A percentile compares a stretch with the other conserved stretches of the same genome.
These are phyloP conservation scores for Petrolisthes manimaculis DNA, from an alignment of 2,888 invertebrate genomes.

Conservation along the genomic window DNA sequence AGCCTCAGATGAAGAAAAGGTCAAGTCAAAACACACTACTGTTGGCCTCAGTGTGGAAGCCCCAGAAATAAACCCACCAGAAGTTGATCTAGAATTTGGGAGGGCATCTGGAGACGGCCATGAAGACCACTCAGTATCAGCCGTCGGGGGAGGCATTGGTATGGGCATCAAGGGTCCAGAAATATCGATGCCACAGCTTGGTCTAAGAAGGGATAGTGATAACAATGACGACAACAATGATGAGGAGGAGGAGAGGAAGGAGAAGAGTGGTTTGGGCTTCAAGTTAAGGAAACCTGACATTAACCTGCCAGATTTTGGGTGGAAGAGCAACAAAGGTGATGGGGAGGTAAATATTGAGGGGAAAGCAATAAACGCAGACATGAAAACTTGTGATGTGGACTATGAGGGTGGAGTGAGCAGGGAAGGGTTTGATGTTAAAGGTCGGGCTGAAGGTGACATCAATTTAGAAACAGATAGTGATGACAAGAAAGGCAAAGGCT, in stretches of 20 bases:
- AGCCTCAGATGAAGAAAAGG: constrained; percentile 48
- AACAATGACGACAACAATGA: not conserved
- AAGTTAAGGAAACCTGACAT: constrained; percentile 16
- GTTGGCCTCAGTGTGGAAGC: constrained; percentile 31
- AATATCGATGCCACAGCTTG: constrained; percentile 10
- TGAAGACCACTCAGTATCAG: not conserved
- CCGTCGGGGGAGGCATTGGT: constrained; percentile 13
- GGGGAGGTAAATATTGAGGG: constrained; percentile 14
- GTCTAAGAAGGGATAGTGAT: not conserved
- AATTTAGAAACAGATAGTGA: not conserved
- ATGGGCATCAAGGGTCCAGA: constrained; percentile 39
- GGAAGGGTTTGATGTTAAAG: not conserved
- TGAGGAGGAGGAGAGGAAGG: constrained; percentile 12
- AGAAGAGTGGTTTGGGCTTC: constrained; percentile 2
- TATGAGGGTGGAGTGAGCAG: not conserved
- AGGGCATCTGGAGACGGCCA: not conserved
- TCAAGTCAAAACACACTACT: constrained; percentile 33
- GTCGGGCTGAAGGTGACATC: not conserved
- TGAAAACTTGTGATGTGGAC: not conserved
- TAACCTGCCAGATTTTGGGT: constrained; percentile 24
- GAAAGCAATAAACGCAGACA: not conserved
- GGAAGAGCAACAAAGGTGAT: constrained; percentile 17
- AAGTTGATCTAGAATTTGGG: not conserved
- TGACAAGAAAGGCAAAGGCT: constrained; percentile 7
- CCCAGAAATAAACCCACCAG: constrained; percentile 24